A percentile compares a stretch with the other conserved stretches of the same genome.
phyloP scores from a whole-genome alignment of 2,797 vertebrate species.

The Lutjanus campechanus region DNA sequence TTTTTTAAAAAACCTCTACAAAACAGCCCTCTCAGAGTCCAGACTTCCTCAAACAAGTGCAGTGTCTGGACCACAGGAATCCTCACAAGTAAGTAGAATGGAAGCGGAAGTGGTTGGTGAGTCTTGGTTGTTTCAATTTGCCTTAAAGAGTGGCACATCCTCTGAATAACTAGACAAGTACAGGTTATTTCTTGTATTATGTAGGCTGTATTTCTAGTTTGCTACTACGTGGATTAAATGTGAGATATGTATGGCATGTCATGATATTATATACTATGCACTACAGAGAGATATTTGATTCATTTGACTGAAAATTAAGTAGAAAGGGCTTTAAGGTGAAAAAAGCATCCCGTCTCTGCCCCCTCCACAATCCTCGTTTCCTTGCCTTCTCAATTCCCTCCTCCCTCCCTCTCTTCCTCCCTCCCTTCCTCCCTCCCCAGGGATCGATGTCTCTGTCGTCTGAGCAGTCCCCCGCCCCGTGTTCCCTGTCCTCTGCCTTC shows the following conservation, averaged over 20 bases:
- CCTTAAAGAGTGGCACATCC: background rate
- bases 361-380: slow-evolving; percentile 47
- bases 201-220: background rate
- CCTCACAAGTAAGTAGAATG: slow-evolving; percentile 89
- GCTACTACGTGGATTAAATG: background rate
- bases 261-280: background rate
- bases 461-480: slow-evolving; percentile 91
- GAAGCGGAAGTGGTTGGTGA: slow-evolving; percentile 4
- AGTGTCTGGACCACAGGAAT: slow-evolving; percentile 91
- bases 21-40: slow-evolving; percentile 91
- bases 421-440: slow-evolving; percentile 76
- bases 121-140: slow-evolving; percentile 6
- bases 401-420: slow-evolving; percentile 45
- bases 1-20: slow-evolving; percentile 37
- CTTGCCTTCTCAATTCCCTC: slow-evolving; percentile 51
- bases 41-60: slow-evolving; percentile 91
- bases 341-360: slow-evolving; percentile 23
- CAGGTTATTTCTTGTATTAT: slow-evolving; percentile 11
- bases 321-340: slow-evolving; percentile 13
- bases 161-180: background rate
- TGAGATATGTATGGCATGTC: slow-evolving; percentile 11
- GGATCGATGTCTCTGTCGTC: slow-evolving; percentile 92
- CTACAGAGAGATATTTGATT: background rate
- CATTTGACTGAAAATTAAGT: background rate
- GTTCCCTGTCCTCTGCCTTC: slow-evolving; percentile 94